phyloP scores from a whole-genome alignment of 92 coral and sea anemone genomes.

The Heliopora coerulea region DNA sequence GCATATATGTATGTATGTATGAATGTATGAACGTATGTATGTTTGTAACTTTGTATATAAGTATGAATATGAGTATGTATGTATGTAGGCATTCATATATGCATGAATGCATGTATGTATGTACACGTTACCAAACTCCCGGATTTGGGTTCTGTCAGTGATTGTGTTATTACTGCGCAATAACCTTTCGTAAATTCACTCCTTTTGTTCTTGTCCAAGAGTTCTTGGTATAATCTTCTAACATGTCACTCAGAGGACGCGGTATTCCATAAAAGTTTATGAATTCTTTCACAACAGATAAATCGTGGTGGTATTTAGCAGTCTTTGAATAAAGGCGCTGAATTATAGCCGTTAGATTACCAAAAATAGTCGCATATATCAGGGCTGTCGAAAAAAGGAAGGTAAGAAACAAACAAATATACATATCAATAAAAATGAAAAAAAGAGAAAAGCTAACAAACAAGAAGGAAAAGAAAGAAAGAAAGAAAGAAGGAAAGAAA shows the following conservation, averaged over 20 bases:
- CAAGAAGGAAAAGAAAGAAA: not conserved
- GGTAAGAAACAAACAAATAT: no score
- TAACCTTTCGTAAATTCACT: conserved; percentile 78
- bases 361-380: conserved; percentile 95
- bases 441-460: not conserved
- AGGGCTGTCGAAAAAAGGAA: conserved; percentile 61
- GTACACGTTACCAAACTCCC: no score
- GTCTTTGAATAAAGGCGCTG: conserved; percentile 90
- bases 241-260: conserved; percentile 67
- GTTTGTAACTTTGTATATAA: not conserved
- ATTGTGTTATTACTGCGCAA: no score
- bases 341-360: conserved; percentile 94
- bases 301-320: conserved; percentile 79
- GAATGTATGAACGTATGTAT: no score
- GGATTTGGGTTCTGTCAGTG: no score
- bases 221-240: conserved; percentile 86
- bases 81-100: not conserved
- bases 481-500: no score
- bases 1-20: no score
- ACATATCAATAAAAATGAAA: not conserved
- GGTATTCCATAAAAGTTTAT: conserved; percentile 86
- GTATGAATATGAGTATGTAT: not conserved
- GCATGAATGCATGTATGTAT: no score
- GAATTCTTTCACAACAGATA: conserved; percentile 78
- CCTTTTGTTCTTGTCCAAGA: conserved; percentile 94